Conservation (phyloP, 2,888 invertebrate genomes). For the Cerastoderma edule region DNA sequence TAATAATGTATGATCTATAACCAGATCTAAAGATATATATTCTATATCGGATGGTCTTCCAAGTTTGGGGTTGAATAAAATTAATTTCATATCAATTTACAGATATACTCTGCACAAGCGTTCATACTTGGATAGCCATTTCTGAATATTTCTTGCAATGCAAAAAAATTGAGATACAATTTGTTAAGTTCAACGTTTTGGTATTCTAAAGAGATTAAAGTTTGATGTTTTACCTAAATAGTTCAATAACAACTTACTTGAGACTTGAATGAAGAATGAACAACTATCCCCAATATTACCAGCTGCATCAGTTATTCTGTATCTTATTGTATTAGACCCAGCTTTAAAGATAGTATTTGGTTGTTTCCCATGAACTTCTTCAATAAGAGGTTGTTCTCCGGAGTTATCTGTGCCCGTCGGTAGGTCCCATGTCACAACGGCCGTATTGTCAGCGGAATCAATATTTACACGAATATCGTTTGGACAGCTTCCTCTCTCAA, state of each 20-base stretch:
- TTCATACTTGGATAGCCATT: too few species aligned
- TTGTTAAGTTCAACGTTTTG: too few species aligned
- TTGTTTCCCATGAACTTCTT: conserved; percentile 17
- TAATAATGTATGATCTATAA: too few species aligned
- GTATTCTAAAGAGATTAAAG: too few species aligned
- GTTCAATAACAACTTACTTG: conserved; percentile 47
- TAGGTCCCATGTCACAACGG: conserved; percentile 33
- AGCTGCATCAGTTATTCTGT: conserved; percentile 29
- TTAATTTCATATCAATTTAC: too few species aligned
- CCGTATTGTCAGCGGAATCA: conserved; percentile 43
- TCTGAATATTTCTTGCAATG: too few species aligned
- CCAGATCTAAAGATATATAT: too few species aligned
- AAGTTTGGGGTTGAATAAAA: too few species aligned
- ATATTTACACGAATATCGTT: conserved; percentile 35
- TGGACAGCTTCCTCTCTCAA: conserved; percentile 27
- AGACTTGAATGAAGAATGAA: conserved; percentile 34
- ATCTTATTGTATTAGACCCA: conserved; percentile 27
- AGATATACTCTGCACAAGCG: too few species aligned
- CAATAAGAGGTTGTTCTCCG: conserved; percentile 17
- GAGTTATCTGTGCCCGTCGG: conserved; percentile 43
- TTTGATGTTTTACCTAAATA: too few species aligned
- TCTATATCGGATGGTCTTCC: too few species aligned
- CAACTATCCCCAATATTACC: conserved; percentile 39
- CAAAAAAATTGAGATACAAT: too few species aligned
- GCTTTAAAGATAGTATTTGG: conserved; percentile 26